Base-by-base conservation (phyloP, 2,113 vertebrate species). In the Gadus macrocephalus region DNA sequence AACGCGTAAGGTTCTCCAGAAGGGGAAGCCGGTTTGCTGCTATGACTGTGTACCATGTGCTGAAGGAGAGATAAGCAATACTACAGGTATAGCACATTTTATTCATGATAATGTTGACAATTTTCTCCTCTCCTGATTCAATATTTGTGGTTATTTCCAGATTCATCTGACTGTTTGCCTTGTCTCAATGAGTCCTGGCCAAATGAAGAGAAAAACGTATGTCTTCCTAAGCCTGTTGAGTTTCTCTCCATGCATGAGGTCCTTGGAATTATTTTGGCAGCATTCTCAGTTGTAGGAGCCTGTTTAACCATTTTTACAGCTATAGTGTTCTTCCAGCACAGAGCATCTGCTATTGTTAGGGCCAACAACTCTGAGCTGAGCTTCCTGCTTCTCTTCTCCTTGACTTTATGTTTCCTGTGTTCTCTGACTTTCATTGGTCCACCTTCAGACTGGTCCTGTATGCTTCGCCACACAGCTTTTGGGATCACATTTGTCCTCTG, bases 51-150 rank as follows among this genome's bases (percentile, higher is more conserved):
- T 84, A 49, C 81, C 62, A 6, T 91, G 91, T 80, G 84, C 88
- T 61, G 89, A 92, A 5, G 90, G 90, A 73, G 89, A 91, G 69
- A 90, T 91, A n/a, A 92, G 86, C 35, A 92, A 89, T 67, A 65
- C 42, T 1, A 88, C 89, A 88, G 89, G 90, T 90, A 81, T 3
- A 11, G 66, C 38, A 14, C 17, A 58, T 20, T 27, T 11, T 7
- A 25, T n/a, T 53, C 22, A 9, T n/a, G 5, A 3, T 63, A 53
- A 2, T 38, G 6, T 1, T 73, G 55, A 8, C 15, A 22, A 64
- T 16, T 28, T 9, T 7, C 49, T 0, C 1, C 2, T 17, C 15
- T 2, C 28, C 1, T 70, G 4, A 2, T 25, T 2, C 27, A 35
- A 62, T 49, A 16, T 9, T 5, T 70, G 3, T 1, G 19, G 25